These are phyloP conservation scores for Synanthedon tipuliformis DNA, from an alignment of 2,888 invertebrate genomes.

Conservation along the genomic window DNA sequence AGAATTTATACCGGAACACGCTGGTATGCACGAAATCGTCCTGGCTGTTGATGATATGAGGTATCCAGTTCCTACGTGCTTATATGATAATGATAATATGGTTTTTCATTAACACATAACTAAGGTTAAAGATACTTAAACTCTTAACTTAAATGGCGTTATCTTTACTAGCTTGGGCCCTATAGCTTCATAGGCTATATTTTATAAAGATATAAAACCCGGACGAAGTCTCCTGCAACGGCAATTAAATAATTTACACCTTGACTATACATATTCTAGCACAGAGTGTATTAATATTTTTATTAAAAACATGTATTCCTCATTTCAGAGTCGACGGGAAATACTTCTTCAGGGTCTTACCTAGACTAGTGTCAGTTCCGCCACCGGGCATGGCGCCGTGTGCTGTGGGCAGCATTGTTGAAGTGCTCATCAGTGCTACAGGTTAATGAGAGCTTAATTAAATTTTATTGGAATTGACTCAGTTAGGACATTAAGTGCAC, in stretches of 20 bases:
- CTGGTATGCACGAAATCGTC: constrained; percentile 90
- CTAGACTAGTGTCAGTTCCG: constrained; percentile 86
- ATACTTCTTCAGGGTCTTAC: constrained; percentile 88
- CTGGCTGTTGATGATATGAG: constrained; percentile 74
- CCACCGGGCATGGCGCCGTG: constrained; percentile 96
- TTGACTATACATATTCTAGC: neutral
- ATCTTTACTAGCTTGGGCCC: too few relatives aligned
- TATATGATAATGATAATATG: too few relatives aligned
- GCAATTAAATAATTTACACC: neutral
- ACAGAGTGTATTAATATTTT: neutral
- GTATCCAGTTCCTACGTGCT: constrained; percentile 17
- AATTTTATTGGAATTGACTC: neutral
- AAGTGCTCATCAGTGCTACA: constrained; percentile 90
- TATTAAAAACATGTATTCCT: constrained; percentile 4
- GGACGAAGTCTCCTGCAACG: too few relatives aligned
- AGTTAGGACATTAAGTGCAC: too few relatives aligned
- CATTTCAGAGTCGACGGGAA: constrained; percentile 62
- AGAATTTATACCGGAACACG: constrained; percentile 87
- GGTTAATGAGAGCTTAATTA: constrained; percentile 39
- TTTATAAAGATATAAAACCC: too few relatives aligned
- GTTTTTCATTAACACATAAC: too few relatives aligned
- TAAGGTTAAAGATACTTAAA: too few relatives aligned
- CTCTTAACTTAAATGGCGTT: too few relatives aligned
- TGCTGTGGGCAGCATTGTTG: constrained; percentile 93
- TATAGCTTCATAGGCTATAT: too few relatives aligned